Base-by-base conservation (phyloP, 1,140 invertebrate species). In the Procambarus virginalis region DNA sequence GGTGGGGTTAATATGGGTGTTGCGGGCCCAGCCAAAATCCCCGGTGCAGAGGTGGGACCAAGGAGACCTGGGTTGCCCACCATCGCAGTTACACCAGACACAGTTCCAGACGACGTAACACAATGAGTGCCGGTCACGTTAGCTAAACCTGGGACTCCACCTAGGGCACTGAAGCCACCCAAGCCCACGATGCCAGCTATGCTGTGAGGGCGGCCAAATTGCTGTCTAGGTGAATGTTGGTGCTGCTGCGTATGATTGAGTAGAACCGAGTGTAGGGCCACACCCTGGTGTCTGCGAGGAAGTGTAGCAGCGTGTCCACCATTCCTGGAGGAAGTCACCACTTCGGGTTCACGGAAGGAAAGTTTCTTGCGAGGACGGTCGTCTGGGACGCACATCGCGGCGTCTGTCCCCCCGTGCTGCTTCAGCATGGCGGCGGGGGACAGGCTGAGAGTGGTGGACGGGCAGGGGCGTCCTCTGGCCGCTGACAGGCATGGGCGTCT, bases 341-440 rank as follows among this genome's bases (percentile, higher is more conserved):
- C 96, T 93, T 97, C 97, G 2, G 97, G 97, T 92, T 97, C 97
- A 85, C 97, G 96, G 93, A 97, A 98, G 0, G 97, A 97, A 1
- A 97, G 94, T 93, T 98, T 98, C 94, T 97, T 98, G 46, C 97
- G 94, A 0, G 97, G 97, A 91, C 96, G 95, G n/a, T 89, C 87
- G 58, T 89, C 87, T 20, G 87, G 80, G 87, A 89, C 87, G 80
- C 87, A 89, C 87, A 89, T 89, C 45, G 80, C 73, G 87, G 80
- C 87, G 87, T 83, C 81, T 82, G 79, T 78, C 49, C 81, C 87
- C 87, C 79, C 73, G 20, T 64, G 70, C 51, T 89, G 79, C 81
- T 89, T 89, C 49, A 89, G 87, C 87, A 89, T 89, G 87, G 80
- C 87, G 86, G 78, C 78, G 48, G 48, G 77, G 70, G 87, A 81